Evolutionary conservation across 2,113 vertebrate genomes (phyloP).

Genomic region (Amblyopsis rosae): DNA sequence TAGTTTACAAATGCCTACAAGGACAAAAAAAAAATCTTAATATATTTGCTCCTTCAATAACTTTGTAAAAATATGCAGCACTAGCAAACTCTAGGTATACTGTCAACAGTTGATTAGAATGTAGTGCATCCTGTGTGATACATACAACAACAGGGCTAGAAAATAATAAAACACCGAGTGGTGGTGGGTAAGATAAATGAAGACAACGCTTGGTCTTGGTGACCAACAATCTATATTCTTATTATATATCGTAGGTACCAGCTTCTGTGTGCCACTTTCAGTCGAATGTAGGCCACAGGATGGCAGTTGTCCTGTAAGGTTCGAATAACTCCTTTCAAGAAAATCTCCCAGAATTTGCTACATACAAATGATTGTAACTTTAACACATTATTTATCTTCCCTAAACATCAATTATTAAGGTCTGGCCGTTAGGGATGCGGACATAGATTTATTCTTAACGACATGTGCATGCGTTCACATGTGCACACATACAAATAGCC

Average conservation of each 20-base stretch:
- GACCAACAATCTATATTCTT: not conserved
- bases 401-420: not conserved
- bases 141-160: constrained; percentile 1
- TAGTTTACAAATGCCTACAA: too few relatives aligned
- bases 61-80: too few relatives aligned
- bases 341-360: not conserved
- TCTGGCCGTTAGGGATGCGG: not conserved
- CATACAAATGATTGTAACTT: not conserved
- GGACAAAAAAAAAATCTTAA: too few relatives aligned
- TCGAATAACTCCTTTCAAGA: not conserved
- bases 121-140: too few relatives aligned
- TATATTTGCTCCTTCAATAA: too few relatives aligned
- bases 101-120: too few relatives aligned
- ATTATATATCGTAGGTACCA: too few relatives aligned
- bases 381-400: not conserved
- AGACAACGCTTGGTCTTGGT: too few relatives aligned
- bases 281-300: too few relatives aligned
- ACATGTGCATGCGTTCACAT: not conserved
- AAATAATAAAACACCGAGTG: not conserved
- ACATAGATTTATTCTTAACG: not conserved
- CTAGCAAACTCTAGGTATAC: too few relatives aligned
- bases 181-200: too few relatives aligned
- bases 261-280: too few relatives aligned
- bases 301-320: not conserved
- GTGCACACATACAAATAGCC: not conserved